Evolutionary conservation across 1,140 invertebrate species (phyloP).

Genomic region (Glossosoma conforme): DNA sequence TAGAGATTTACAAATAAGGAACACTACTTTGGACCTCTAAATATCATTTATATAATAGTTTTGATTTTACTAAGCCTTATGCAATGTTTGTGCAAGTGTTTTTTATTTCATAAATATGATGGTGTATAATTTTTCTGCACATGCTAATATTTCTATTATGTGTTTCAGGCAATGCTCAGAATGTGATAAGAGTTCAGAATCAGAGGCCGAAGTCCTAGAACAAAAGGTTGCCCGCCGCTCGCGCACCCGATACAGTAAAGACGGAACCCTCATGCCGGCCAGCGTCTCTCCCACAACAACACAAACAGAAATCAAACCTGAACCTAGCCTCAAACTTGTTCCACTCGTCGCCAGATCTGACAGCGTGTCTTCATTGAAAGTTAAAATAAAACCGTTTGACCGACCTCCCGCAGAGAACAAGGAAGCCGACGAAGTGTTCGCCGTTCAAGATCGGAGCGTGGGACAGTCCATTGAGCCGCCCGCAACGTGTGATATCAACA

Average conservation of each 20-base stretch:
- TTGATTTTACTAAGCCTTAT: too few species aligned
- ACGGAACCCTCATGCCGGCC: slow-evolving; percentile 45
- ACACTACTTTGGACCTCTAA: too few species aligned
- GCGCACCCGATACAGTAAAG: slow-evolving; percentile 68
- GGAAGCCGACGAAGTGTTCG: slow-evolving; percentile 19
- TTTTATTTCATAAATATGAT: too few species aligned
- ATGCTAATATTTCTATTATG: slow-evolving; percentile 22
- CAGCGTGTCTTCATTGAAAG: slow-evolving; percentile 50
- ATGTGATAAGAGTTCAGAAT: slow-evolving; percentile 79
- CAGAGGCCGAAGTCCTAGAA: slow-evolving; percentile 67
- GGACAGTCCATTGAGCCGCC: slow-evolving; percentile 3
- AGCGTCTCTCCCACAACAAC: slow-evolving; percentile 38
- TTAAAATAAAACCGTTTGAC: slow-evolving; percentile 56
- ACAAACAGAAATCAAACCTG: slow-evolving; percentile 27
- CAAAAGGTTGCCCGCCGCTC: slow-evolving; percentile 72
- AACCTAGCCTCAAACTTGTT: slow-evolving; percentile 23
- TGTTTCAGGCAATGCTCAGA: slow-evolving; percentile 76
- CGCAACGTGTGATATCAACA: slow-evolving; percentile 12
- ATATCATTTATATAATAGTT: too few species aligned
- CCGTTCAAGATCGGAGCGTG: slow-evolving; percentile 15
- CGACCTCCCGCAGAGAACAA: slow-evolving; percentile 24
- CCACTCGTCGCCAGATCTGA: slow-evolving; percentile 31
- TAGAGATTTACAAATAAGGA: too few species aligned
- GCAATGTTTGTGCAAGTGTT: too few species aligned
- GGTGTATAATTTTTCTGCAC: slow-evolving; percentile 8